These are phyloP conservation scores for Hypena proboscidalis DNA, from an alignment of 2,888 invertebrate genomes.

Conservation along the genomic window DNA sequence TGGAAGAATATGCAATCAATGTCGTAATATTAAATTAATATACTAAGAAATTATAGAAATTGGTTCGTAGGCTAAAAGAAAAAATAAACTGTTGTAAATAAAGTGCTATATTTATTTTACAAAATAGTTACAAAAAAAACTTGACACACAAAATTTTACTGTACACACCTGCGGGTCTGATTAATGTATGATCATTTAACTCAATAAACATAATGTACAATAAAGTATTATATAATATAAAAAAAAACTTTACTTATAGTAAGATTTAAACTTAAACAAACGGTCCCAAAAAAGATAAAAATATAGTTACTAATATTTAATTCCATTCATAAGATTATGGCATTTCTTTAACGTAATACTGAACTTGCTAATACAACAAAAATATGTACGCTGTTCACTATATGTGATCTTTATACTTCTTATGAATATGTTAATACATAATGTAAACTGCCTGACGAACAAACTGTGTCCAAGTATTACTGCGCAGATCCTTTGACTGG, in stretches of 20 bases:
- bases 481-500: no score
- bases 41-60: constrained; percentile 11
- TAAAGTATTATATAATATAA: constrained; percentile 59
- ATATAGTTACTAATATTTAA: constrained; percentile 60
- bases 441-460: no score
- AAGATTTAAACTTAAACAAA: constrained; percentile 66
- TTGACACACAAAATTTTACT: constrained; percentile 80
- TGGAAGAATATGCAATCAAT: no score
- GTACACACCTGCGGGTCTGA: constrained; percentile 81
- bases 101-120: constrained; percentile 85
- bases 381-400: constrained; percentile 73
- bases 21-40: no score
- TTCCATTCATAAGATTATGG: constrained; percentile 82
- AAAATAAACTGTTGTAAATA: constrained; percentile 75
- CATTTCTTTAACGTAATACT: constrained; percentile 81
- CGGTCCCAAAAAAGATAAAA: constrained; percentile 63
- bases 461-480: no score
- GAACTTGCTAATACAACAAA: constrained; percentile 83
- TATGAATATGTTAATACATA: constrained; percentile 38
- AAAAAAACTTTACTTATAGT: constrained; percentile 68
- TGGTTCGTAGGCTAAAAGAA: constrained; percentile 31
- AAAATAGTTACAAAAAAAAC: constrained; percentile 84
- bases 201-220: constrained; percentile 74
- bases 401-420: constrained; percentile 44
- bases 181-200: constrained; percentile 68